Evolutionary conservation across 2,797 vertebrate genomes (phyloP), one percentile per base, ranked within the genome.

Genomic region (Anableps anableps): DNA sequence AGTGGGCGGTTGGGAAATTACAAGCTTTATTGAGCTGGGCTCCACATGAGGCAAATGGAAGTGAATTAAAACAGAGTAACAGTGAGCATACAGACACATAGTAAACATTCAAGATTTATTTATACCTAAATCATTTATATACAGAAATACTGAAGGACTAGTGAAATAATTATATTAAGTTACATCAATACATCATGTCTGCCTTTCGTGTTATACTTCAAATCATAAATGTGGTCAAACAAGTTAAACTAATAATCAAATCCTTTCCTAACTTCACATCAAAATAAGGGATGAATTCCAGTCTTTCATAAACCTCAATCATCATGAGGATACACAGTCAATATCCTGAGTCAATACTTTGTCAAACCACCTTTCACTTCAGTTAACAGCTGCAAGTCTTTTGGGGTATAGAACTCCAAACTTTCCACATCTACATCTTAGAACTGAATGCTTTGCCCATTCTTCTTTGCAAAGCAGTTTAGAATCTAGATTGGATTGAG

Each of bases 1-100:
- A 85, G 90, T 79, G 75, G 84, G 78, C 68, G 62, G 85, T 74
- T 78, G 88, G 86, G 88, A 91, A 88, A 91, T 92, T 89, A 93
- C 85, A 85, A 82, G 81, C 84, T 88, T 91, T 92, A 94, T 92
- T 91, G 91, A 89, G 86, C 87, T 85, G 90, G 74, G 87, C 83
- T 84, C 76, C 85, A 88, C 88, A 87, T 85, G 89, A 91, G 87
- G 82, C 88, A 88, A 91, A 91, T 86, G 73, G 77, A 86, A 80
- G 81, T 50, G 80, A 80, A 70, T 75, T 82, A 80, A 80, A 85
- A 83, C 72, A 38, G 80, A 87, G 60, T 31, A 80, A 91, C 78
- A 62, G 60, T 36, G 72, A 78, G 88, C 82, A 83, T 75, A 60
- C 10, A 38, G 19, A 74, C 19, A 75, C 62, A 76, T 74, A 76